Evolutionary conservation across 2,888 invertebrate genomes (phyloP).

Genomic region (Archips xylosteana): DNA sequence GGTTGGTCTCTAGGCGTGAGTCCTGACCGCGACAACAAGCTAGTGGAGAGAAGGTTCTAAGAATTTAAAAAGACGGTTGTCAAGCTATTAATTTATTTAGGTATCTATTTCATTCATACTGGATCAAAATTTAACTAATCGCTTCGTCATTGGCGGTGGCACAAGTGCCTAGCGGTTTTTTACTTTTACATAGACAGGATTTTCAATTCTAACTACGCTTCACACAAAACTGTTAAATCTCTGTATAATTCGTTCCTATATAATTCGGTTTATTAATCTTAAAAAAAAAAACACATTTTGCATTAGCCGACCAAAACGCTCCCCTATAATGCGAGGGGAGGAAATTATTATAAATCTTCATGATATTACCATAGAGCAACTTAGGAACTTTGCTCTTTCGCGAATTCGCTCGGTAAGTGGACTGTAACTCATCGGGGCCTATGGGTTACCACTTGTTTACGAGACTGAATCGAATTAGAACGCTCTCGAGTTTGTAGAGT

Average conservation of each 20-base stretch:
- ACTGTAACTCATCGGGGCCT: constrained; percentile 76
- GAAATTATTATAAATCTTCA: constrained; percentile 85
- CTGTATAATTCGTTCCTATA: background rate
- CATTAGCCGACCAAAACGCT: constrained; percentile 72
- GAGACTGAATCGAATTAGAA: constrained; percentile 45
- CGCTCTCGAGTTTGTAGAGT: constrained; percentile 6
- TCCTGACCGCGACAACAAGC: too few species aligned
- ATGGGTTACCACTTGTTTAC: constrained; percentile 64
- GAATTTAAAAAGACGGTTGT: too few species aligned
- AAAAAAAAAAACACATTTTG: constrained; percentile 32
- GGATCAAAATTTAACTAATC: too few species aligned
- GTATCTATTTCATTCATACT: too few species aligned
- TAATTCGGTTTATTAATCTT: constrained; percentile 16
- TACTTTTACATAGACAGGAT: too few species aligned
- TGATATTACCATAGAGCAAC: constrained; percentile 82
- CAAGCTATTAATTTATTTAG: too few species aligned
- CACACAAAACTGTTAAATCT: background rate
- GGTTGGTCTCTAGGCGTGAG: too few species aligned
- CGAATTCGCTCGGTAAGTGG: constrained; percentile 80
- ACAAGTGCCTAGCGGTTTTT: too few species aligned
- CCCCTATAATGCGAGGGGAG: constrained; percentile 69
- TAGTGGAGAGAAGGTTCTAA: too few species aligned
- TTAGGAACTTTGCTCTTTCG: constrained; percentile 80
- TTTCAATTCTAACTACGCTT: background rate
- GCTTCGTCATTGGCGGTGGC: too few species aligned